Percentiles rank a stretch among this genome's conserved stretches.
Evolutionary conservation across 2,888 invertebrate species (phyloP).

Genomic region (Epirrhoe tristata): DNA sequence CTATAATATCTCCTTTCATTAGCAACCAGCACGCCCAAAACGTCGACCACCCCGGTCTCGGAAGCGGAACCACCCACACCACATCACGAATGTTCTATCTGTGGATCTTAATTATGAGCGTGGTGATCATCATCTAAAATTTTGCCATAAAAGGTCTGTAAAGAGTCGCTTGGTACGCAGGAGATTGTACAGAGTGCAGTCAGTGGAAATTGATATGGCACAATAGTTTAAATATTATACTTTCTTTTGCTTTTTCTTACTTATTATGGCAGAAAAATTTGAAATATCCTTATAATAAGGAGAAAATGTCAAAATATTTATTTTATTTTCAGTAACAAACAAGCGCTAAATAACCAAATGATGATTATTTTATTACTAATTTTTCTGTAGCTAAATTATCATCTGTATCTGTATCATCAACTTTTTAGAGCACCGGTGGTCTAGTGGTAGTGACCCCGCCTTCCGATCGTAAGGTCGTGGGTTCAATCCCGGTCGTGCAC

Average conservation of each 20-base stretch:
- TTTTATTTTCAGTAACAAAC: too few species aligned
- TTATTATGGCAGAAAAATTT: too few species aligned
- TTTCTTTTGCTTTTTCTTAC: neutral
- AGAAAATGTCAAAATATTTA: too few species aligned
- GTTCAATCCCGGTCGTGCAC: too few species aligned
- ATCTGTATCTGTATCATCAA: too few species aligned
- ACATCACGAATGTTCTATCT: conserved; percentile 78
- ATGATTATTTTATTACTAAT: too few species aligned
- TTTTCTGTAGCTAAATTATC: too few species aligned
- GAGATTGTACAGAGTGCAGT: conserved; percentile 57
- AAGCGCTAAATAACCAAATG: too few species aligned
- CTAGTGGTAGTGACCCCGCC: too few species aligned
- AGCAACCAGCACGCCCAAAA: conserved; percentile 59
- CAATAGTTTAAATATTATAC: neutral
- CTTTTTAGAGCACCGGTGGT: too few species aligned
- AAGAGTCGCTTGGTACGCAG: conserved; percentile 82
- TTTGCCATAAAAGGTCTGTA: conserved; percentile 84
- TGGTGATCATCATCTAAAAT: conserved; percentile 84
- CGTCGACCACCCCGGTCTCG: conserved; percentile 71
- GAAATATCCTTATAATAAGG: too few species aligned
- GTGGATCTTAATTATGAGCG: conserved; percentile 83
- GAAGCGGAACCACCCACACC: conserved; percentile 83
- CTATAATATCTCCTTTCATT: conserved; percentile 50
- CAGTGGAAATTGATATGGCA: conserved; percentile 3
- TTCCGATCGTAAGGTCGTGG: too few species aligned